A percentile compares a stretch with the other conserved stretches of the same genome.
Conservation (phyloP, 1,140 invertebrate genomes). For the Nasonia longicornis region DNA sequence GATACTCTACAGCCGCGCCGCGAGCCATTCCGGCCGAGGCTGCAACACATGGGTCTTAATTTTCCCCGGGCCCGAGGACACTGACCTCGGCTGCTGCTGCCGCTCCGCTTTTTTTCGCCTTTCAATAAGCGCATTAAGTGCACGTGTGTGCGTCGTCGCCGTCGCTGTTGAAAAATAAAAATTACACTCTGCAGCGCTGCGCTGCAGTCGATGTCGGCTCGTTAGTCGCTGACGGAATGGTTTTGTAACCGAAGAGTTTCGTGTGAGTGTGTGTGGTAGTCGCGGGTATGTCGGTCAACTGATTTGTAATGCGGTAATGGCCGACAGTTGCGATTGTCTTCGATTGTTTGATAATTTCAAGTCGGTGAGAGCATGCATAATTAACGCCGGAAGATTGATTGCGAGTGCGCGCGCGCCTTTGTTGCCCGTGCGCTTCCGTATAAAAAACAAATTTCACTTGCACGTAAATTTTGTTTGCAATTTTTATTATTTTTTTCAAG, state of each 20-base stretch:
- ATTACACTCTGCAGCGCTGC: background rate
- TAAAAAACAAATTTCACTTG: background rate
- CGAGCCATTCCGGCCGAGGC: background rate
- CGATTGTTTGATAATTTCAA: conserved; percentile 29
- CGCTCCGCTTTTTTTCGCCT: background rate
- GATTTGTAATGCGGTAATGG: background rate
- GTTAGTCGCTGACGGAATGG: conserved; percentile 3
- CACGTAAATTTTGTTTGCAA: background rate
- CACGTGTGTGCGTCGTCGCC: background rate
- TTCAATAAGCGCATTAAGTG: background rate
- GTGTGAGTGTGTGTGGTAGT: background rate
- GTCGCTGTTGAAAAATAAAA: conserved; percentile 4
- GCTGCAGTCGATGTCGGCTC: background rate
- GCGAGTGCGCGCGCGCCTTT: too few species aligned
- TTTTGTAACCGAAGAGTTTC: conserved; percentile 2
- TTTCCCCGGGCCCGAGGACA: conserved; percentile 14
- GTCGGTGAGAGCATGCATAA: background rate
- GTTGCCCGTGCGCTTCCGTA: background rate
- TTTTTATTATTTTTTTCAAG: background rate
- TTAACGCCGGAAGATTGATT: conserved; percentile 1
- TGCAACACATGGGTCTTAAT: conserved; percentile 11
- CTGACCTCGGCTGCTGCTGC: background rate
- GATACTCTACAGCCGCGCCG: background rate
- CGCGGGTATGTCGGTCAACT: conserved; percentile 8
- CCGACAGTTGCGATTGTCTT: background rate